A percentile compares a stretch with the other conserved stretches of the same genome.
phyloP scores from a whole-genome alignment of 1,140 invertebrate species.

The Manduca sexta region DNA sequence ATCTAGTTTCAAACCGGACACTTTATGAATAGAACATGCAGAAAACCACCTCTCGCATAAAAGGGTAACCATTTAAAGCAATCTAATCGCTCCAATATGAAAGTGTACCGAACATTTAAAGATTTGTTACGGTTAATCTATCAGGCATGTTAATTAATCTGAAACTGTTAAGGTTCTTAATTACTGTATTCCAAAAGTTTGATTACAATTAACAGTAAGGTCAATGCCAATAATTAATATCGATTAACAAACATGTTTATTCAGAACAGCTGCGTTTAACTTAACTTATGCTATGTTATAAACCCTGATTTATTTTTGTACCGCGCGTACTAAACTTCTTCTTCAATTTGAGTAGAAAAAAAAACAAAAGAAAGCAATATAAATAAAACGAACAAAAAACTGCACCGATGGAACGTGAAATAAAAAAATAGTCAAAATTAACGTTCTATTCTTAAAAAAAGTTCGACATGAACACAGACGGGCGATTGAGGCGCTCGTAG shows the following conservation, averaged over 20 bases:
- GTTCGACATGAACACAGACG: slow-evolving; percentile 2
- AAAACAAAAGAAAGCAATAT: too few relatives aligned
- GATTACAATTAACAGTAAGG: slow-evolving; percentile 7
- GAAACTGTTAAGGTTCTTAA: not conserved
- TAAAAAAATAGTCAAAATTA: not conserved
- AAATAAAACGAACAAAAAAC: too few relatives aligned
- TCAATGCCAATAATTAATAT: slow-evolving; percentile 17
- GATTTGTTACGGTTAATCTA: slow-evolving; percentile 19
- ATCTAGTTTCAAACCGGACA: too few relatives aligned
- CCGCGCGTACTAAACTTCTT: too few relatives aligned
- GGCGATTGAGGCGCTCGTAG: not conserved
- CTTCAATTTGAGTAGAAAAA: too few relatives aligned
- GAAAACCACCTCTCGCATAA: too few relatives aligned
- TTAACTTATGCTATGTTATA: too few relatives aligned
- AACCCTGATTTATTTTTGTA: too few relatives aligned
- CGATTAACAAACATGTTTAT: not conserved
- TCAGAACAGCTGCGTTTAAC: too few relatives aligned
- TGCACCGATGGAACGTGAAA: too few relatives aligned
- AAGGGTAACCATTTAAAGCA: not conserved
- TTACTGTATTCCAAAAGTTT: not conserved
- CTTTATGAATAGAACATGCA: too few relatives aligned
- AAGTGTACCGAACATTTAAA: slow-evolving; percentile 15
- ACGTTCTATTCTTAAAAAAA: slow-evolving; percentile 4
- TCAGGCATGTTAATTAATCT: slow-evolving; percentile 16
- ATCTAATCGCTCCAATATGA: slow-evolving; percentile 3